phyloP scores from a whole-genome alignment of 1,140 invertebrate species.

The Sminthurides bifidus region DNA sequence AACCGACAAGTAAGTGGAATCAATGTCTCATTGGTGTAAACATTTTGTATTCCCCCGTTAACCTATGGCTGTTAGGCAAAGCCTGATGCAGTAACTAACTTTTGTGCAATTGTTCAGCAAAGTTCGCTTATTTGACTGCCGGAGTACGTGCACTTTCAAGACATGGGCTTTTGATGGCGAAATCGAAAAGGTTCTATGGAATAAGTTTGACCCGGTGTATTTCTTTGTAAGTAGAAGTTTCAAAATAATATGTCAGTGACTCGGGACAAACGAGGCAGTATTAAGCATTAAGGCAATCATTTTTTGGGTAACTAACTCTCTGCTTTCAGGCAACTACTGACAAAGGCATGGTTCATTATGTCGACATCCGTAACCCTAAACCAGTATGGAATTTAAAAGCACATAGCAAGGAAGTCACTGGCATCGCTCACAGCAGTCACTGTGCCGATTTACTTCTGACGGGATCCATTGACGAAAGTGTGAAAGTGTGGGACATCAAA shows the following conservation, averaged over 20 bases:
- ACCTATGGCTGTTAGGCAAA: neutral
- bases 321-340: constrained; percentile 58
- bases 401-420: constrained; percentile 69
- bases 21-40: neutral
- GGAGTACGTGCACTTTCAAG: constrained; percentile 48
- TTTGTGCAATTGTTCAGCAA: constrained; percentile 37
- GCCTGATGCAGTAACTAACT: constrained; percentile 10
- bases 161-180: constrained; percentile 63
- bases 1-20: constrained; percentile 45
- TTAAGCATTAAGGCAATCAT: constrained; percentile 20
- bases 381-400: constrained; percentile 64
- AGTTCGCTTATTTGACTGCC: constrained; percentile 67
- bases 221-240: constrained; percentile 51
- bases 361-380: constrained; percentile 59
- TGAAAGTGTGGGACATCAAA: constrained; percentile 67
- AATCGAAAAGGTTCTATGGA: constrained; percentile 81
- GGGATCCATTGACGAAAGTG: constrained; percentile 53
- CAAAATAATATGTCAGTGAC: neutral
- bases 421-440: constrained; percentile 33
- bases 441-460: constrained; percentile 53
- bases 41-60: neutral
- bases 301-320: too few species aligned
- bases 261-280: constrained; percentile 11
- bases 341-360: constrained; percentile 61
- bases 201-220: constrained; percentile 55